Evolutionary conservation across 1,140 invertebrate species (phyloP), one percentile per base, ranked within the genome.

Genomic region (Diachasma alloeum): DNA sequence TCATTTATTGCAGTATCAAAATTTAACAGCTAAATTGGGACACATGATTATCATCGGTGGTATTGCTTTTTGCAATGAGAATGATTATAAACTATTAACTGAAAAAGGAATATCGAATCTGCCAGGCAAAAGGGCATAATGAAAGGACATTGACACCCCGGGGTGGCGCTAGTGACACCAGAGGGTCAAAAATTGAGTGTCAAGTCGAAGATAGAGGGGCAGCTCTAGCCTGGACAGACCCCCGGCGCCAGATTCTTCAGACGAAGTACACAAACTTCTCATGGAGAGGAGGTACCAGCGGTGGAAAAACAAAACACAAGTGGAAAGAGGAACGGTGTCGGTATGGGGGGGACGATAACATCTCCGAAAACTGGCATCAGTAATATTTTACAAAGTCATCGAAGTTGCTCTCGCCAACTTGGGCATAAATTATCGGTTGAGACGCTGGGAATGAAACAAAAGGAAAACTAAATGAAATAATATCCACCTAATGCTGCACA

Each of bases 321-420:
- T 31, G 75, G 78, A 81, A 26, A 36, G 22, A 39, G 46, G 36
- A 68, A 63, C 79, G 74, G 80, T 83, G 83, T 83, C 75, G 80
- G 80, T 15, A 39, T 8, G 15, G 31, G 79, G 13, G 31, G 79
- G 80, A 19, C 15, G 84, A 86, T 85, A 85, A 83, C 79, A 85
- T 84, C 84, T 83, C 74, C 81, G 77, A 85, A 84, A n/a, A 82
- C 80, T 76, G 78, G 83, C 79, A 87, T 86, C 85, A 80, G 84
- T 85, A 83, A 87, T 87, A 87, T 87, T 86, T 87, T 84, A 87
- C 83, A 83, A 85, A 87, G 84, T 87, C 84, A 87, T 87, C 85
- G 85, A 87, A 86, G 85, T 85, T 86, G 79, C 66, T 83, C 83
- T 83, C 83, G 84, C 86, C 85, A 84, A 87, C 84, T 86, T 87